phyloP scores from a whole-genome alignment of 2,797 vertebrate genomes.

The Salmo trutta region DNA sequence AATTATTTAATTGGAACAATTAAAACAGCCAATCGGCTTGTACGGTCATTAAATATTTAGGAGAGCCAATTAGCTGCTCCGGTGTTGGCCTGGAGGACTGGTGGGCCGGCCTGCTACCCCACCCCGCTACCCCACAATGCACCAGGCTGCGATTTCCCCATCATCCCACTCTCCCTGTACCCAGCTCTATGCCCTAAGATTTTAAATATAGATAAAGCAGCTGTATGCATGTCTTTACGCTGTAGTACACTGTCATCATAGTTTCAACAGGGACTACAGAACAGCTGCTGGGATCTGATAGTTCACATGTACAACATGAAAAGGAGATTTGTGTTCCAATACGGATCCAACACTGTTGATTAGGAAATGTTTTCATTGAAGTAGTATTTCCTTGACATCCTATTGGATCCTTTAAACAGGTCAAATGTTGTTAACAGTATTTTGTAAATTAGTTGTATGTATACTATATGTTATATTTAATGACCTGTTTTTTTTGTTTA shows the following conservation, averaged over 20 bases:
- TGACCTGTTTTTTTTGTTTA: neutral
- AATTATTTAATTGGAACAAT: slow-evolving; percentile 76
- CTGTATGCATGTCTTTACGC: neutral
- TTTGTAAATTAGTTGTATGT: neutral
- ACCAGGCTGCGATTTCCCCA: slow-evolving; percentile 60
- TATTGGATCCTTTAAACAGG: neutral
- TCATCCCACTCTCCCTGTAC: neutral
- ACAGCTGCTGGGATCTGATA: neutral
- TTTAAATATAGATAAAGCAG: slow-evolving; percentile 1
- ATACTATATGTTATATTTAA: neutral
- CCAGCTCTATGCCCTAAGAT: neutral
- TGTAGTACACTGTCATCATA: neutral
- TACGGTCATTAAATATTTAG: slow-evolving; percentile 70
- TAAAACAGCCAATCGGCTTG: slow-evolving; percentile 74
- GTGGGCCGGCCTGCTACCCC: slow-evolving; percentile 53
- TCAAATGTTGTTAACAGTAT: neutral
- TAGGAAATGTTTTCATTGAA: neutral
- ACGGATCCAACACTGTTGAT: neutral
- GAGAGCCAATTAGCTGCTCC: slow-evolving; percentile 68
- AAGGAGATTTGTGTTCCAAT: neutral
- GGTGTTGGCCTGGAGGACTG: slow-evolving; percentile 53
- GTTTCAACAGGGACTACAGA: neutral
- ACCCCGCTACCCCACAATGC: slow-evolving; percentile 52
- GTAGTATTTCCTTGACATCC: neutral
- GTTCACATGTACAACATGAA: neutral